Evolutionary conservation across 2,888 invertebrate genomes (phyloP).

Genomic region (Heterodera filipjevi): DNA sequence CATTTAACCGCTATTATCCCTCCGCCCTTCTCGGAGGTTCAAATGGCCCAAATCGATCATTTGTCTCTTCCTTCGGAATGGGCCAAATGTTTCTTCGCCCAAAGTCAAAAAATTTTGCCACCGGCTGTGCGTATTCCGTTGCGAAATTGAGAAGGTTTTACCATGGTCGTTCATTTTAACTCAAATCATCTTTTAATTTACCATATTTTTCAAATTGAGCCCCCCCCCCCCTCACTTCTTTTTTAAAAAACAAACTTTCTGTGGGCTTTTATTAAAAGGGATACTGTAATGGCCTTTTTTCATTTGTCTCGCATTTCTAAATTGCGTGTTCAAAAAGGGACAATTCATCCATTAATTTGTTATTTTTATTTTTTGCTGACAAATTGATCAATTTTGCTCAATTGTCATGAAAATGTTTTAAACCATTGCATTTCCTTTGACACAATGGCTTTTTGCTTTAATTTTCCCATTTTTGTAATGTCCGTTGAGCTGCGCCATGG

Average conservation of each 20-base stretch:
- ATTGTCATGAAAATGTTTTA: neutral
- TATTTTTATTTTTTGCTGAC: neutral
- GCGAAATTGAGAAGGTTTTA: neutral
- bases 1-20: constrained; percentile 12
- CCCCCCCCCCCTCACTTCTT: too few relatives aligned
- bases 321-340: neutral
- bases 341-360: neutral
- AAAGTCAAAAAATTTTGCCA: neutral
- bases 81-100: neutral
- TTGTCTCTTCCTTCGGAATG: neutral
- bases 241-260: too few relatives aligned
- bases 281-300: too few relatives aligned
- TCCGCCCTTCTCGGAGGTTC: neutral
- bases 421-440: neutral
- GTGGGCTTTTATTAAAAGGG: too few relatives aligned
- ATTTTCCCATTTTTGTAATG: neutral
- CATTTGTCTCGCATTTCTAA: neutral
- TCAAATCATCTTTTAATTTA: too few relatives aligned
- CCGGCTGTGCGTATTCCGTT: neutral
- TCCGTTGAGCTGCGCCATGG: constrained; percentile 45
- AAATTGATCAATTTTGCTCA: neutral
- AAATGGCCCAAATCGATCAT: constrained; percentile 9
- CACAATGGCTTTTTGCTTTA: too few relatives aligned
- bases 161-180: neutral
- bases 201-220: too few relatives aligned